phyloP scores from a whole-genome alignment of 2,113 vertebrate species.

The Mystacornis crossleyi region DNA sequence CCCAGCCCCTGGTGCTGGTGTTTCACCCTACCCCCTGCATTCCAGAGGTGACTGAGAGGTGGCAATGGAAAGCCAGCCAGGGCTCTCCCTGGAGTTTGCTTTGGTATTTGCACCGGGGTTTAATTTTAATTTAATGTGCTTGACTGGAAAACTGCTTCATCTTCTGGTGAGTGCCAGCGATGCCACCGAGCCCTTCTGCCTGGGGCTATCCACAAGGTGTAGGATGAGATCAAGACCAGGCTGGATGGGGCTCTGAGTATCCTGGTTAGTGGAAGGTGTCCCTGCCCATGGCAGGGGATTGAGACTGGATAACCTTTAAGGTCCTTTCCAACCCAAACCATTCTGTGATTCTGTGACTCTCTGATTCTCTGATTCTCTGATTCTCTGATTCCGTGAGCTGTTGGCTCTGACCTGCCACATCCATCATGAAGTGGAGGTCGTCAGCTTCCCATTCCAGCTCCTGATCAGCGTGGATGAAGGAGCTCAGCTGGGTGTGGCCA shows the following conservation, averaged over 20 bases:
- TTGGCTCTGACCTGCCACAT: background rate
- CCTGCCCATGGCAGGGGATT: background rate
- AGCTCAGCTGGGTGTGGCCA: background rate
- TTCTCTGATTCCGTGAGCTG: background rate
- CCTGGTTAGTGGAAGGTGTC: background rate
- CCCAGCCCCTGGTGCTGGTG: background rate
- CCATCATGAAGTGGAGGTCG: fast-evolving
- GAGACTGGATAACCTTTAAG: background rate
- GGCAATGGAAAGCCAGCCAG: background rate
- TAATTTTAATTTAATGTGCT: background rate
- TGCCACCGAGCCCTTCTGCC: background rate
- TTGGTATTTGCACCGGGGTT: background rate
- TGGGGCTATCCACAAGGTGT: fast-evolving
- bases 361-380: background rate
- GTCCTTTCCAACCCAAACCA: background rate
- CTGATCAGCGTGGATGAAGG: background rate
- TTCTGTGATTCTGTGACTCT: background rate
- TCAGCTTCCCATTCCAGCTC: background rate
- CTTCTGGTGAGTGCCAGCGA: background rate
- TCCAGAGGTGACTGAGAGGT: background rate
- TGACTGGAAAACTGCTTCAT: background rate
- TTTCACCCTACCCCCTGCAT: background rate
- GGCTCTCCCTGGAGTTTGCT: background rate
- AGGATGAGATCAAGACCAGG: background rate
- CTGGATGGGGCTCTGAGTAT: background rate